Percentiles rank a stretch among this genome's conserved stretches.
These are phyloP conservation scores for Eueremaeus valkanovi DNA, from an alignment of 2,888 invertebrate species.

Conservation along the genomic window DNA sequence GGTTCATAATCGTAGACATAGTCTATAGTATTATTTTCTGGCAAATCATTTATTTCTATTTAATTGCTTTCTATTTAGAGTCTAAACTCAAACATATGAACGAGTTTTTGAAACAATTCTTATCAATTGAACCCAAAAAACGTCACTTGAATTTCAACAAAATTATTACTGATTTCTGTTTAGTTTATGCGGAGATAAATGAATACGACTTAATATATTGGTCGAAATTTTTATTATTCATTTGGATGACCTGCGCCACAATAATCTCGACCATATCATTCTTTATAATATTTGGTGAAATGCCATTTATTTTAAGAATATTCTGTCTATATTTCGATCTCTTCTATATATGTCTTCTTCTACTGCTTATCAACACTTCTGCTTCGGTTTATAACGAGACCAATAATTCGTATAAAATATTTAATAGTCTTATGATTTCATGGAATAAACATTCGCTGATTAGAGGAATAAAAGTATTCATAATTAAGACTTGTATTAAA, in stretches of 20 bases:
- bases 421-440: background rate
- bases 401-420: background rate
- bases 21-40: background rate
- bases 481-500: no score
- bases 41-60: conserved; percentile 23
- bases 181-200: background rate
- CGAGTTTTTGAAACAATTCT: background rate
- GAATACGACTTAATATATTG: background rate
- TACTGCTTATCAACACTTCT: background rate
- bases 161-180: background rate
- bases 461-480: background rate
- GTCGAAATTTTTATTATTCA: background rate
- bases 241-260: background rate
- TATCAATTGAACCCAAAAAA: background rate
- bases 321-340: background rate
- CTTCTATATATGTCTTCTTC: background rate
- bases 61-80: conserved; percentile 10
- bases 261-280: background rate
- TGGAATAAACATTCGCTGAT: background rate
- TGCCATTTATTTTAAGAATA: background rate
- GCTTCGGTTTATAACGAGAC: conserved; percentile 5
- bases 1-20: background rate
- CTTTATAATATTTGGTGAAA: background rate
- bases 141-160: background rate
- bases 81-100: background rate